These are phyloP conservation scores for Motacilla tschutschensis DNA, from an alignment of 2,113 vertebrate species.

Conservation along the genomic window DNA sequence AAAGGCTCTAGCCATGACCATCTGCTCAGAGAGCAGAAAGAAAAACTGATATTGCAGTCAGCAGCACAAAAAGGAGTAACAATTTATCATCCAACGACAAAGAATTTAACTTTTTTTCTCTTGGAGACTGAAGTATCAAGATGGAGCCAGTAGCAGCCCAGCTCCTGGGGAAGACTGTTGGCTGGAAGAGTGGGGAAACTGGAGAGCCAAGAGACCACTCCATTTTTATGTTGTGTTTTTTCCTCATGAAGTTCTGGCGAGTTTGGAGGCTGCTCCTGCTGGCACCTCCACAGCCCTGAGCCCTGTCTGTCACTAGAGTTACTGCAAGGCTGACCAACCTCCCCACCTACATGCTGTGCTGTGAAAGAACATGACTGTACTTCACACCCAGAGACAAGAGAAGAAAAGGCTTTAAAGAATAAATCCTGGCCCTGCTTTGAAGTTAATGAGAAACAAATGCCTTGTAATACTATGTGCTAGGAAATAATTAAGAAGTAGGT, in stretches of 20 bases:
- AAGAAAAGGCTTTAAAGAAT: neutral
- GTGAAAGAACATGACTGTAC: neutral
- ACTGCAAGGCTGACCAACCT: neutral
- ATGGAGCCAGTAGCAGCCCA: neutral
- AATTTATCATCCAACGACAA: neutral
- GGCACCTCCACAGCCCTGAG: neutral
- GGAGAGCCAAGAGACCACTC: neutral
- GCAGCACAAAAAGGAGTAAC: neutral
- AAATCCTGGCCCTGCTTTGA: neutral
- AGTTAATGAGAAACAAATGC: neutral
- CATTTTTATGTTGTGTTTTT: fast-evolving
- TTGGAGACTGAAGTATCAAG: neutral
- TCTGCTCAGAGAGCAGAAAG: neutral
- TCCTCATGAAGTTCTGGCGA: neutral
- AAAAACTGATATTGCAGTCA: neutral
- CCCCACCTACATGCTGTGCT: neutral
- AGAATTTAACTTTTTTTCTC: neutral
- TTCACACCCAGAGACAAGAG: neutral
- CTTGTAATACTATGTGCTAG: neutral
- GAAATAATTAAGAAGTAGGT: neutral
- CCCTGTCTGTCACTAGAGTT: neutral
- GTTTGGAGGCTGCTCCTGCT: neutral
- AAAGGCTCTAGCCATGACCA: fast-evolving
- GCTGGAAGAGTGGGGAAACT: neutral
- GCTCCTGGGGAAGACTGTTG: neutral